Percentiles rank a stretch among this genome's conserved stretches.
Evolutionary conservation across 2,113 vertebrate species (phyloP).

Genomic region (Cyphomyrus plagiostoma): DNA sequence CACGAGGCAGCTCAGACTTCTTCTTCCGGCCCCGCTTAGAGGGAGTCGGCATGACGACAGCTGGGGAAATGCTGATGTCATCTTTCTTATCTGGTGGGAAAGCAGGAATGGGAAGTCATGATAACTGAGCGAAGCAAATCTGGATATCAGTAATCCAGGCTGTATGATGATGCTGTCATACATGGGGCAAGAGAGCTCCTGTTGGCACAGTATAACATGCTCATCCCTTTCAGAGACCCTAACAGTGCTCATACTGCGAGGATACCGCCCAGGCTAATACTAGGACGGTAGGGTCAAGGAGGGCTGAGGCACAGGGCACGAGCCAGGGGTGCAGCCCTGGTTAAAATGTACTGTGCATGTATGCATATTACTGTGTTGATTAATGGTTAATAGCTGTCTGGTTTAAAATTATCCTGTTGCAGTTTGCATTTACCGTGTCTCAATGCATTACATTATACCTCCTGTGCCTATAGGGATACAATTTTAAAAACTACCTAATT

Average conservation of each 20-base stretch:
- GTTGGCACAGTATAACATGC: neutral
- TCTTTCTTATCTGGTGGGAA: slow-evolving; percentile 80
- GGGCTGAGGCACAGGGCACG: neutral
- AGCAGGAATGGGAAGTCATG: neutral
- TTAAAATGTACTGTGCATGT: neutral
- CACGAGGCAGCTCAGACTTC: slow-evolving; percentile 45
- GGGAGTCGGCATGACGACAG: slow-evolving; percentile 58
- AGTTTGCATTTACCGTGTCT: neutral
- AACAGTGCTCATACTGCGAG: neutral
- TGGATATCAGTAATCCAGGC: neutral
- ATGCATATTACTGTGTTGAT: neutral
- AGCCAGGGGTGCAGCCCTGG: neutral
- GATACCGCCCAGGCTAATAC: neutral
- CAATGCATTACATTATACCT: neutral
- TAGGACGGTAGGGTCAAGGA: neutral
- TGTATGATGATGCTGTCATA: neutral
- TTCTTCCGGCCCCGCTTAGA: slow-evolving; percentile 66
- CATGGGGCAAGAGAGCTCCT: no score
- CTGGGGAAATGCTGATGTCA: slow-evolving; percentile 71
- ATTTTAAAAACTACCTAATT: neutral
- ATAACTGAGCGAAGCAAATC: neutral
- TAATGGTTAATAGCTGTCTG: neutral
- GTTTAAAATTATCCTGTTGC: neutral
- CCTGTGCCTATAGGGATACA: neutral
- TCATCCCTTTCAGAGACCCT: neutral